A percentile compares a stretch with the other conserved stretches of the same genome.
phyloP scores from a whole-genome alignment of 2,113 vertebrate species.

The Leucoraja erinaceus region DNA sequence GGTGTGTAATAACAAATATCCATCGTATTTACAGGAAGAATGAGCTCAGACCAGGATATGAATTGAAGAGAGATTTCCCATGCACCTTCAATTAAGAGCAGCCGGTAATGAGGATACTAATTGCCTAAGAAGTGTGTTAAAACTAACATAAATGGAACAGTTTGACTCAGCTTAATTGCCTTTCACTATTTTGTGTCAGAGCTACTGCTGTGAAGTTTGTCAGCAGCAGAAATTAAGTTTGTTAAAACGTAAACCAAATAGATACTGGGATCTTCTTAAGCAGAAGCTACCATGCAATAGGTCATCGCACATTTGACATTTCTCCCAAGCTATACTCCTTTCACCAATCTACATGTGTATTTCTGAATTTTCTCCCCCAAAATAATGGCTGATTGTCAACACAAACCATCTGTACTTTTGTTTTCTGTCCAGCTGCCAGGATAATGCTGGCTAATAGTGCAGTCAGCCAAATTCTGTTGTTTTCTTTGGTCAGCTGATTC shows the following conservation, averaged over 20 bases:
- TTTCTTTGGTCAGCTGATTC: neutral
- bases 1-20: neutral
- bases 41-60: neutral
- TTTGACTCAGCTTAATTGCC: constrained; percentile 2
- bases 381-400: neutral
- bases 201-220: neutral
- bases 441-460: neutral
- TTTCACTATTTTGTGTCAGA: constrained; percentile 8
- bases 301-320: neutral
- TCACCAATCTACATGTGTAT: neutral
- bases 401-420: no score
- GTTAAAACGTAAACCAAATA: neutral
- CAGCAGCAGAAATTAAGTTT: neutral
- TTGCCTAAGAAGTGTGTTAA: constrained; percentile 30
- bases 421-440: neutral
- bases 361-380: neutral
- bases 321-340: no score
- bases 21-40: constrained; percentile 28
- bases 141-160: neutral
- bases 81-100: constrained; percentile 20
- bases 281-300: neutral
- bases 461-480: neutral
- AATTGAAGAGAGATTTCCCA: neutral
- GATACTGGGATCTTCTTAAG: neutral
- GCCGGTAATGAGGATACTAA: constrained; percentile 24